Base-by-base conservation (phyloP, 23 tunicate species). In the Clavelina lepadiformis region DNA sequence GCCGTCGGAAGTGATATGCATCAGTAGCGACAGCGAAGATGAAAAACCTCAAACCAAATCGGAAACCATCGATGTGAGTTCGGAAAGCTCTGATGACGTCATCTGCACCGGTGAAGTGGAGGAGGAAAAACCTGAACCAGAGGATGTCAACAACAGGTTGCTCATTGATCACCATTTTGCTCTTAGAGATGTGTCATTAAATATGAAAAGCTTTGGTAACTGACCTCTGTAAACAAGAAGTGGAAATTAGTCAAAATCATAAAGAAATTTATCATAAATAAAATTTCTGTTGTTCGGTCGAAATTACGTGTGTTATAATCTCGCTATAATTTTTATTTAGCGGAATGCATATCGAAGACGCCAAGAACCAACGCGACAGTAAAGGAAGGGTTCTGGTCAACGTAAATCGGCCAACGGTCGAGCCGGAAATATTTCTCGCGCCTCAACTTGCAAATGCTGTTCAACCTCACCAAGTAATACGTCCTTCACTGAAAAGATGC, bases 61-160 rank as follows among this genome's bases (percentile, higher is more conserved):
- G 36, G 80, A 73, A 8, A 38, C 80, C 24, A 74, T 80, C 51
- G 67, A 80, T 66, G 54, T 88, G 56, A 88, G 96, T 37, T 89
- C 97, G 27, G 97, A 85, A 11, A 81, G 89, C 56, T 70, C 78
- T 29, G 97, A 89, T 70, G 97, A 89, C 62, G 88, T 89, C 49
- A 89, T 89, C 7, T 76, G 67, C 65, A 58, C 83, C 1, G 86
- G 96, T 25, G 96, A 79, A 30, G 68, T 87, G 15, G 66, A 25
- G 7, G 76, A 79, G 21, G 83, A 74, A 28, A 64, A 73, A 15
- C 44, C 56, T 7, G 78, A 68, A 25, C 47, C 28, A 20, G 75
- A 58, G 35, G 96, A 80, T 49, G 74, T 80, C 8, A 88, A 88
- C 63, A 86, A 86, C 74, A 80, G 96, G 96, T 88, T n/a, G n/a